These are phyloP conservation scores for Drosophila kurseongensis DNA, from an alignment of 1,140 invertebrate genomes.

Conservation along the genomic window DNA sequence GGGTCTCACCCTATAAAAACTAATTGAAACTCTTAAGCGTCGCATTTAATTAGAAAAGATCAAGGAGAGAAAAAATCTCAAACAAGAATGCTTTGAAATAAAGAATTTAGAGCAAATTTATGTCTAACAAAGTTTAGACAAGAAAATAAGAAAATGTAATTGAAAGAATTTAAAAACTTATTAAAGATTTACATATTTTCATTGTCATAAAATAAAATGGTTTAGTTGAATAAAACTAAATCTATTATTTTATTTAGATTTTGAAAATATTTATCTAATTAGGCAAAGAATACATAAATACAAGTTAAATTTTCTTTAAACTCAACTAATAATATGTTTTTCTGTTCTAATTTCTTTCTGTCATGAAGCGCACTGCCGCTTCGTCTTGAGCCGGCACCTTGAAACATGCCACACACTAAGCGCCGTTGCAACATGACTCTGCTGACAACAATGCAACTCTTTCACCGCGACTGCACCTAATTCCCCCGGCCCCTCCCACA, in stretches of 20 bases:
- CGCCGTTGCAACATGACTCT: conserved; percentile 71
- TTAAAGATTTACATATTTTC: no score
- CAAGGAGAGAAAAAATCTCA: neutral
- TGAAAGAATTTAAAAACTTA: no score
- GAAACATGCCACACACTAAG: conserved; percentile 65
- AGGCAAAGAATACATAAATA: no score
- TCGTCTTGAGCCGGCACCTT: conserved; percentile 28
- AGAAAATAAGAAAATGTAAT: neutral
- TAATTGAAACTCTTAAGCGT: neutral
- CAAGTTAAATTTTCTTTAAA: no score
- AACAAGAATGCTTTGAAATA: neutral
- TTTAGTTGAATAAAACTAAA: no score
- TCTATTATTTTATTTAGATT: no score
- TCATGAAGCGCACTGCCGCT: conserved; percentile 51
- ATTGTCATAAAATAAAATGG: no score
- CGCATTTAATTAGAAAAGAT: conserved; percentile 12
- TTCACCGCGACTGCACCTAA: conserved; percentile 38
- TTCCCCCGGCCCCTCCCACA: neutral
- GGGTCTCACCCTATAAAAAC: no score
- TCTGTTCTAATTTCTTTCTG: neutral
- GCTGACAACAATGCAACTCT: conserved; percentile 78
- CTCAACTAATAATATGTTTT: no score
- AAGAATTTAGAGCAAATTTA: neutral
- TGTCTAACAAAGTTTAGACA: neutral
- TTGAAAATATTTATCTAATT: no score